Evolutionary conservation across 2,113 vertebrate genomes (phyloP).

Genomic region (Eubucco bourcierii): DNA sequence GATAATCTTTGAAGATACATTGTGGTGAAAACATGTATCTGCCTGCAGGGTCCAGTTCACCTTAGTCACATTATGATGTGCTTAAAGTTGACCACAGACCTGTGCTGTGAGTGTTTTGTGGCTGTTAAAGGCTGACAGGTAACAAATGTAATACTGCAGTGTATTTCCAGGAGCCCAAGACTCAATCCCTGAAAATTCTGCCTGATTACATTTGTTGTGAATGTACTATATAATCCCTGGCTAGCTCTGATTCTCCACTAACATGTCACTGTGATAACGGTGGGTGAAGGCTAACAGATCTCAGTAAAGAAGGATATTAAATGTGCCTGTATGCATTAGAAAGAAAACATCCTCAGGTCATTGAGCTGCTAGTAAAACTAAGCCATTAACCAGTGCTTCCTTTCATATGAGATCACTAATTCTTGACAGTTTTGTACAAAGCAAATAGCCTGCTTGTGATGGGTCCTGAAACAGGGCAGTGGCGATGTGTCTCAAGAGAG

Average conservation of each 20-base stretch:
- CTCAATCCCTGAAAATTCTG: conserved; percentile 19
- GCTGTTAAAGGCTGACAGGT: conserved; percentile 16
- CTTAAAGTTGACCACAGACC: conserved; percentile 23
- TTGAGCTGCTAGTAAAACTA: neutral
- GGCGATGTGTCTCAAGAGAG: neutral
- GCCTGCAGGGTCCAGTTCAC: neutral
- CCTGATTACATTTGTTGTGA: conserved; percentile 4
- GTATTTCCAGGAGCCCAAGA: neutral
- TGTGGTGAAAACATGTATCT: neutral
- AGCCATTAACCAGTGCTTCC: neutral
- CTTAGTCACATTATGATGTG: conserved; percentile 3
- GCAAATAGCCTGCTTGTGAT: neutral
- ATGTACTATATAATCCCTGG: neutral
- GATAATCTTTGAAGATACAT: neutral
- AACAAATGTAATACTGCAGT: conserved; percentile 30
- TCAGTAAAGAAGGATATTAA: conserved; percentile 6
- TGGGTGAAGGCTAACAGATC: conserved; percentile 42
- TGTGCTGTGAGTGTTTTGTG: neutral
- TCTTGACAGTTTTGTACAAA: neutral
- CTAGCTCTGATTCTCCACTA: conserved; percentile 16
- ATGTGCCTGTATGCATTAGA: neutral
- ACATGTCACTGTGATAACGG: conserved; percentile 21
- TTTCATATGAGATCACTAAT: conserved; percentile 22
- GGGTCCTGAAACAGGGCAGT: neutral
- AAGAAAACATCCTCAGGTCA: neutral